These are phyloP conservation scores for Phasianus colchicus DNA, from an alignment of 2,113 vertebrate species.

Conservation along the genomic window DNA sequence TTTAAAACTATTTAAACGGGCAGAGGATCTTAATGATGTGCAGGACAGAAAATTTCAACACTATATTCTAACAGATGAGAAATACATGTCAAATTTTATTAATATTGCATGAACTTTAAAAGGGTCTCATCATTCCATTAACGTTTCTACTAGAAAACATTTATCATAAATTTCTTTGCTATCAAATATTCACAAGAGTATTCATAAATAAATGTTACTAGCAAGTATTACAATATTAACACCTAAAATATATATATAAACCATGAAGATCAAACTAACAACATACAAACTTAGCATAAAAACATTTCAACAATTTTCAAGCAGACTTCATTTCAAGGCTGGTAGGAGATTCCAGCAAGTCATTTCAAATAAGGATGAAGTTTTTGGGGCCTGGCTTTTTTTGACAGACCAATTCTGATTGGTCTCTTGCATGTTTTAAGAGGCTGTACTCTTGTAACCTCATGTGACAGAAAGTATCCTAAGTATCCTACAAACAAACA, in stretches of 20 bases:
- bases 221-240: slow-evolving; percentile 26
- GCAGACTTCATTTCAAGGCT: neutral
- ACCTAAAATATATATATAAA: neutral
- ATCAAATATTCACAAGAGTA: slow-evolving; percentile 38
- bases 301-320: slow-evolving; percentile 34
- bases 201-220: slow-evolving; percentile 34
- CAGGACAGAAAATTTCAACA: neutral
- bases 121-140: slow-evolving; percentile 36
- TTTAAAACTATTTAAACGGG: neutral
- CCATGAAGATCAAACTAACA: slow-evolving; percentile 10
- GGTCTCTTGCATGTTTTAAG: slow-evolving; percentile 89
- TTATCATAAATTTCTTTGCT: slow-evolving; percentile 29
- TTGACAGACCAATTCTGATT: slow-evolving; percentile 91
- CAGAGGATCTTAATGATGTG: neutral
- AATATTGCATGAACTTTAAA: slow-evolving; percentile 59
- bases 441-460: slow-evolving; percentile 83
- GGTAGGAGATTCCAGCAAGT: neutral
- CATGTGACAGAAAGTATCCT: slow-evolving; percentile 76
- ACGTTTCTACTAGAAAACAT: slow-evolving; percentile 39
- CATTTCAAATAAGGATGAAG: slow-evolving; percentile 89
- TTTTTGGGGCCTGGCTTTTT: slow-evolving; percentile 84
- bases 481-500: slow-evolving; percentile 27
- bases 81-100: slow-evolving; percentile 54
- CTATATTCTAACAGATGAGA: slow-evolving; percentile 36
- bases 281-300: slow-evolving; percentile 1